Evolutionary conservation across 2,888 invertebrate species (phyloP).

Genomic region (Cacoxenus indagator): DNA sequence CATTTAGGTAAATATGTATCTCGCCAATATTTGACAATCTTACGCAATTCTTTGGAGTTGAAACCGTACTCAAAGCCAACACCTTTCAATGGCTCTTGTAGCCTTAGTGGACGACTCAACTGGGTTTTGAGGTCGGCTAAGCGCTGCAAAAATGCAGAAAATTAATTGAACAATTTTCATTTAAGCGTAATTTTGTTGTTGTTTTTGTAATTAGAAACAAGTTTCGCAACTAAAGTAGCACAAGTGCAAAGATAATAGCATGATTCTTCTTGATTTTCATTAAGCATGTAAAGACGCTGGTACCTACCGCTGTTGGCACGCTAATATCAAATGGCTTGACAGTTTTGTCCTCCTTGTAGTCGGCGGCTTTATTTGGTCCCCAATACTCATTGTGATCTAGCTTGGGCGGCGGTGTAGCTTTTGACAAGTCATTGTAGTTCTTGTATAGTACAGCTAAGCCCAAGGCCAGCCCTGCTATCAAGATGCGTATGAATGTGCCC

Average conservation of each 20-base stretch:
- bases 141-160: slow-evolving; percentile 60
- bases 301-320: slow-evolving; percentile 53
- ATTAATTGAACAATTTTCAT: neutral
- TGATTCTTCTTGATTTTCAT: neutral
- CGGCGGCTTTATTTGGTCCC: slow-evolving; percentile 61
- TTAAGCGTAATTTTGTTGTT: neutral
- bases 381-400: slow-evolving; percentile 65
- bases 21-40: slow-evolving; percentile 84
- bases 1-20: slow-evolving; percentile 79
- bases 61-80: slow-evolving; percentile 86
- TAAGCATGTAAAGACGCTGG: neutral
- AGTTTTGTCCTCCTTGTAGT: slow-evolving; percentile 61
- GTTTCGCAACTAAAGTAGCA: slow-evolving; percentile 11
- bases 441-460: slow-evolving; percentile 58
- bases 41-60: slow-evolving; percentile 77
- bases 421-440: slow-evolving; percentile 57
- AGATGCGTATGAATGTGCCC: slow-evolving; percentile 47
- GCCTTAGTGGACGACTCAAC: slow-evolving; percentile 73
- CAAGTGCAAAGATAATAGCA: too few species aligned
- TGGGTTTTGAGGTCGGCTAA: slow-evolving; percentile 76
- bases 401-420: slow-evolving; percentile 59
- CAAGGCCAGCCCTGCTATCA: slow-evolving; percentile 53
- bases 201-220: neutral
- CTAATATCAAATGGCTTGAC: slow-evolving; percentile 61
- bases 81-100: slow-evolving; percentile 76